Evolutionary conservation across 2,113 vertebrate species (phyloP), one percentile per base, ranked within the genome.

Genomic region (Taxidea taxus): DNA sequence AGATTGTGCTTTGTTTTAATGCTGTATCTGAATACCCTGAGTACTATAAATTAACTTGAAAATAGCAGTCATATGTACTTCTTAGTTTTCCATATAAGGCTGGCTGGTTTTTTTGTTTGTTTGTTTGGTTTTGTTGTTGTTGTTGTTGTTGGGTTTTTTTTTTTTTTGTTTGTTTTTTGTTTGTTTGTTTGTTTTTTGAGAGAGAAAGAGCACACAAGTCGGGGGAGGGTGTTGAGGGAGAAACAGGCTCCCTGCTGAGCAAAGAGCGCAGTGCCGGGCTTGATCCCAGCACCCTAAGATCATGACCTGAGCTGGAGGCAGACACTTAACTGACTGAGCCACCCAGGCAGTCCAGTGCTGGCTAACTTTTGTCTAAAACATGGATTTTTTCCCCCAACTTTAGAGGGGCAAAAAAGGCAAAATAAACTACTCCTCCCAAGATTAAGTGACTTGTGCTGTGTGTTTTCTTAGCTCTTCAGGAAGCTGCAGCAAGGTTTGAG

Each of bases 401-500:
- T 62, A 54, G 42, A 4, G 10, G 8, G 6, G 27, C 6, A 27
- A 51, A 29, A 25, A 47, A 5, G 27, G 39, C 15, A 11, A 92
- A 93, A 64, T 82, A 72, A 96, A 47, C 13, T 51, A 7, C 6
- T 90, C 14, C 7, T 86, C 18, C 49, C 13, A 86, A 88, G 34
- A n/a, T 90, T 29, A 64, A 82, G 11, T 97, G 70, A 94, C 27
- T 51, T 87, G 20, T 97, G 44, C 51, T 95, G 2, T 95, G 16
- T 94, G 75, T 85, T 98, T 96, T 97, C 90, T 44, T 98, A 99
- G 99, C 99, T 98, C 98, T 99, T 97, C 99, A 99, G 94, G 99
- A 99, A 97, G 99, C 99, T 58, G 99, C 99, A 70, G 98, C 98
- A 27, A 98, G 99, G 34, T 99, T 99, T 98, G 99, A 99, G 95